Evolutionary conservation across 1,140 invertebrate species (phyloP).

Genomic region (Helicoverpa armigera): DNA sequence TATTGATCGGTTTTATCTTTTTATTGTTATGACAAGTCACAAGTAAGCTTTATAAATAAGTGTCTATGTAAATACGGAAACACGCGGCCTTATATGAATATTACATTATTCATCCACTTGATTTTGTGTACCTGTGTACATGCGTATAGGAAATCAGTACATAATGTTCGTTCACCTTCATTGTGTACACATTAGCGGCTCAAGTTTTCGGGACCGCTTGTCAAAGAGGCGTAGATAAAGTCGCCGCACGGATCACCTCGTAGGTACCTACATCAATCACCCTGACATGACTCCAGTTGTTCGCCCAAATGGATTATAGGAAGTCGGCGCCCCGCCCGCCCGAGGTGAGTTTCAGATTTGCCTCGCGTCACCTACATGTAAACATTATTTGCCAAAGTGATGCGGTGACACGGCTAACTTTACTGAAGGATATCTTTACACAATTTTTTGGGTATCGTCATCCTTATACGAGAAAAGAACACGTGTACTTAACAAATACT

Average conservation of each 20-base stretch:
- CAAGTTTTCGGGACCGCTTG: conserved; percentile 67
- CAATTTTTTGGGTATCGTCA: conserved; percentile 50
- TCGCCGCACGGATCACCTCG: conserved; percentile 70
- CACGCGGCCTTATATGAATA: not conserved
- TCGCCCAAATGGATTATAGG: conserved; percentile 84
- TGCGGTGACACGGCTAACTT: conserved; percentile 70
- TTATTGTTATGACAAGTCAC: conserved; percentile 53
- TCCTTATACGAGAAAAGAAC: conserved; percentile 21
- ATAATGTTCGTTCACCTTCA: conserved; percentile 44
- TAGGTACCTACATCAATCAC: conserved; percentile 81
- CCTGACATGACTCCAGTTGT: conserved; percentile 81
- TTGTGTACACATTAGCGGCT: conserved; percentile 68
- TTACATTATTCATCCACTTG: not conserved
- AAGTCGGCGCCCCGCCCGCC: conserved; percentile 71
- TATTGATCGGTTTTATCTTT: conserved; percentile 53
- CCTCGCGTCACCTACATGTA: conserved; percentile 73
- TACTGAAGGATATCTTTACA: conserved; percentile 61
- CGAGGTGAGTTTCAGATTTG: conserved; percentile 78
- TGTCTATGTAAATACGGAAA: not conserved
- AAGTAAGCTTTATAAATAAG: conserved; percentile 1
- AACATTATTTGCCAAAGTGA: conserved; percentile 77
- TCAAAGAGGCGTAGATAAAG: conserved; percentile 74
- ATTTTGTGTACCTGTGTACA: not conserved
- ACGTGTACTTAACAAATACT: conserved; percentile 29
- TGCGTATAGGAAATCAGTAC: not conserved